Evolutionary conservation across 2,797 vertebrate species (phyloP).

Genomic region (Acanthurus tractus): DNA sequence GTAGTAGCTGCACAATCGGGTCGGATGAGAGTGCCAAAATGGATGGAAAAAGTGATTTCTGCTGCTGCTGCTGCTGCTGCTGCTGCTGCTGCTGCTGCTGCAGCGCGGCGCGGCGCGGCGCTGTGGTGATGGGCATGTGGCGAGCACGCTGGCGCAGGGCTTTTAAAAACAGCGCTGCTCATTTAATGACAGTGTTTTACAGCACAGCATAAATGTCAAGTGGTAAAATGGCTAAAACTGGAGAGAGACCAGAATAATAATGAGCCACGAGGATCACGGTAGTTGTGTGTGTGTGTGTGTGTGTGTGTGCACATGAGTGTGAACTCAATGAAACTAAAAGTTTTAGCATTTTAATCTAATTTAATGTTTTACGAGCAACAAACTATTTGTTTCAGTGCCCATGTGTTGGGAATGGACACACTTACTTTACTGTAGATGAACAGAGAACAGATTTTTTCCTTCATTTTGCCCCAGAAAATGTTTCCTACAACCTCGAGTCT

Average conservation of each 20-base stretch:
- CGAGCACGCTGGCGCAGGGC: slow-evolving; percentile 29
- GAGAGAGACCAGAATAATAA: slow-evolving; percentile 62
- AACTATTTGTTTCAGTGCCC: not conserved
- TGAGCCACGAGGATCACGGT: slow-evolving; percentile 39
- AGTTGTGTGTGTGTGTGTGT: slow-evolving; percentile 9
- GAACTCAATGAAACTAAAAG: slow-evolving; percentile 5
- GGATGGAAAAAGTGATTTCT: slow-evolving; percentile 68
- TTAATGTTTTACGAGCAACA: slow-evolving; percentile 16
- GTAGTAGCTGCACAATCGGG: slow-evolving; percentile 38
- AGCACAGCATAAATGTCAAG: slow-evolving; percentile 64
- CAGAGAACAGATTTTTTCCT: not conserved
- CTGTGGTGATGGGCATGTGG: slow-evolving; percentile 4
- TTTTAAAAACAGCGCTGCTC: slow-evolving; percentile 59
- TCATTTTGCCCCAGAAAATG: not conserved
- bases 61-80: too few species aligned
- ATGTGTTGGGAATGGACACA: not conserved
- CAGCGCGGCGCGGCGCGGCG: too few species aligned
- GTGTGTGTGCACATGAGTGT: too few species aligned
- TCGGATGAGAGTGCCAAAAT: slow-evolving; percentile 42
- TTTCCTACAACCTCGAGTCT: not conserved
- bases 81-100: too few species aligned
- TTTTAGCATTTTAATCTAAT: slow-evolving; percentile 23
- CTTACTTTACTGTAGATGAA: not conserved
- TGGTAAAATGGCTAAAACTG: slow-evolving; percentile 63
- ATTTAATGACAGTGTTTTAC: slow-evolving; percentile 73